Conservation (phyloP, 1,140 invertebrate genomes). For the Riptortus pedestris region DNA sequence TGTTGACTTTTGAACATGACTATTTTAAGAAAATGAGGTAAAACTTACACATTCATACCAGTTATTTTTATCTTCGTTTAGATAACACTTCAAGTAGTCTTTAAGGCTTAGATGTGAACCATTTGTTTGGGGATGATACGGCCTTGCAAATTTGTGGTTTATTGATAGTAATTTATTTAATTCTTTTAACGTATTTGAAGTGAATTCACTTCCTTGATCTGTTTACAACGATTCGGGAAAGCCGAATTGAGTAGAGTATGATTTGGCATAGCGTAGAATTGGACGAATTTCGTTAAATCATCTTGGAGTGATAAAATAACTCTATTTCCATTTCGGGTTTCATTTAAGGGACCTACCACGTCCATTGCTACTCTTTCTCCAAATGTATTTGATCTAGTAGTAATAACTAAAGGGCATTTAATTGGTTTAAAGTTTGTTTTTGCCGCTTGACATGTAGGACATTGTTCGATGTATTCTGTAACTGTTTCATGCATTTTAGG, state of each 20-base stretch:
- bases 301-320: neutral
- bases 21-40: neutral
- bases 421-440: constrained; percentile 31
- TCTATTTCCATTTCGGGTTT: neutral
- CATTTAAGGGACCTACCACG: neutral
- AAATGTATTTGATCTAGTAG: neutral
- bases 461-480: constrained; percentile 34
- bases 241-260: neutral
- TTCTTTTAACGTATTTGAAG: neutral
- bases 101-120: neutral
- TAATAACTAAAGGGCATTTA: neutral
- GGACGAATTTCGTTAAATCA: constrained; percentile 10
- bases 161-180: neutral
- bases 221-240: neutral
- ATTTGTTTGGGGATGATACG: neutral
- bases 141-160: neutral
- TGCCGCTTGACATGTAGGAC: constrained; percentile 35
- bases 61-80: neutral
- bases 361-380: neutral
- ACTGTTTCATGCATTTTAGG: constrained; percentile 33
- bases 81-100: neutral
- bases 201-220: constrained; percentile 11
- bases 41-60: neutral
- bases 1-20: neutral
- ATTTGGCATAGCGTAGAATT: neutral